A percentile compares a stretch with the other conserved stretches of the same genome.
phyloP scores from a whole-genome alignment of 2,888 invertebrate species.

The Keiferia lycopersicella region DNA sequence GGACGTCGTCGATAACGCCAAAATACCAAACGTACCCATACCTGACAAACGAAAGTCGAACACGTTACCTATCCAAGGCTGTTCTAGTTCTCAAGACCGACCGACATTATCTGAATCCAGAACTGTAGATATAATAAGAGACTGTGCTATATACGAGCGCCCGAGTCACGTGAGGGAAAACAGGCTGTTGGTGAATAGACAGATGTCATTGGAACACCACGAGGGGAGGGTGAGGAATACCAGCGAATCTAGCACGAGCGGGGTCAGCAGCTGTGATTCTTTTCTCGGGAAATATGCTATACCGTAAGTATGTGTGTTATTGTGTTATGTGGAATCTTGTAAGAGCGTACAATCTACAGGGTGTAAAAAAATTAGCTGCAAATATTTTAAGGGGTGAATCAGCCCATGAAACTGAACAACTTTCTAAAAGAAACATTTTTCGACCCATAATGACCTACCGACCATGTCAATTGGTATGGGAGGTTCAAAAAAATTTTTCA shows the following conservation, averaged over 20 bases:
- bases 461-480: no score
- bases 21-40: slow-evolving; percentile 35
- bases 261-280: slow-evolving; percentile 91
- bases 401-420: no score
- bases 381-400: no score
- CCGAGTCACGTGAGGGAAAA: slow-evolving; percentile 52
- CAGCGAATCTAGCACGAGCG: slow-evolving; percentile 90
- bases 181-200: slow-evolving; percentile 58
- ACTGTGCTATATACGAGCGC: slow-evolving; percentile 63
- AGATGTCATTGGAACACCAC: slow-evolving; percentile 70
- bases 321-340: no score
- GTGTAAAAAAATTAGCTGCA: no score
- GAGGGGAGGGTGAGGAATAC: slow-evolving; percentile 74
- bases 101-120: slow-evolving; percentile 86
- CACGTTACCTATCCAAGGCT: slow-evolving; percentile 81
- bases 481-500: no score
- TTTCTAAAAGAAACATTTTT: no score
- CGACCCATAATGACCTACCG: no score
- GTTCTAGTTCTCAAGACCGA: slow-evolving; percentile 80
- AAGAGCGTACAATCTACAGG: no score
- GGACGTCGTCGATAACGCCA: slow-evolving; percentile 58
- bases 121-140: slow-evolving; percentile 83
- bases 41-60: slow-evolving; percentile 71
- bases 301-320: slow-evolving; percentile 78
- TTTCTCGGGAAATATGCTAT: slow-evolving; percentile 82